Evolutionary conservation across 2,888 invertebrate genomes (phyloP), one percentile per base, ranked within the genome.

Genomic region (Aelia acuminata): DNA sequence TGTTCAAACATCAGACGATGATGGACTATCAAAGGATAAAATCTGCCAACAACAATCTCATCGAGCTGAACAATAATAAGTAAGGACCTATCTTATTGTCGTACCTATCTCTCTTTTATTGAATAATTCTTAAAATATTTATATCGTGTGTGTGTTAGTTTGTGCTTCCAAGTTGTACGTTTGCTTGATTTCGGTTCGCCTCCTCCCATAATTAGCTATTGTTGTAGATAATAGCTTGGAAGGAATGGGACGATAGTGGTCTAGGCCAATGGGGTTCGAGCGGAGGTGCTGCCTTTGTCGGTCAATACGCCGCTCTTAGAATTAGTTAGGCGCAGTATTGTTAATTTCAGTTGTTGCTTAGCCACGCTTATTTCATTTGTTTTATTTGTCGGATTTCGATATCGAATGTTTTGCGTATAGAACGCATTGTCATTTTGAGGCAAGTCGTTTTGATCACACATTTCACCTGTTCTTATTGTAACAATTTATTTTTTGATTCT

Each of bases 11-110:
- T 35, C n/a, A 80, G 15, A 22, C 80, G n/a, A 80, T 80, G 43
- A 80, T 80, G 80, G 43, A 80, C 80, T 80, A 80, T 80, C 80
- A 80, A 43, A 80, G 80, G 70, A 48, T 85, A 48, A 88, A 88
- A 89, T 89, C 89, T 88, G 89, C 89, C 88, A 89, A 90, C 88
- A 88, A 88, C 88, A 90, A 89, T 89, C 89, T 90, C 87, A 88
- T 84, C 87, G 89, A 90, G 70, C 87, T 88, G 87, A 90, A 90
- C 88, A 90, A 89, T 87, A 90, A 90, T 84, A 89, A 88, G 89
- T 89, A 89, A 89, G 89, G 70, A 63, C n/a, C 43, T 86, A 15
- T 63, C 18, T 47, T 43, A 15, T 88, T 47, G 35, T 84, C n/a
- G n/a, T 57, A 57, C 26, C 13, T 80, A 39, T 47, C 31, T 26